Evolutionary conservation across 2,888 invertebrate genomes (phyloP).

Genomic region (Microctonus brassicae): DNA sequence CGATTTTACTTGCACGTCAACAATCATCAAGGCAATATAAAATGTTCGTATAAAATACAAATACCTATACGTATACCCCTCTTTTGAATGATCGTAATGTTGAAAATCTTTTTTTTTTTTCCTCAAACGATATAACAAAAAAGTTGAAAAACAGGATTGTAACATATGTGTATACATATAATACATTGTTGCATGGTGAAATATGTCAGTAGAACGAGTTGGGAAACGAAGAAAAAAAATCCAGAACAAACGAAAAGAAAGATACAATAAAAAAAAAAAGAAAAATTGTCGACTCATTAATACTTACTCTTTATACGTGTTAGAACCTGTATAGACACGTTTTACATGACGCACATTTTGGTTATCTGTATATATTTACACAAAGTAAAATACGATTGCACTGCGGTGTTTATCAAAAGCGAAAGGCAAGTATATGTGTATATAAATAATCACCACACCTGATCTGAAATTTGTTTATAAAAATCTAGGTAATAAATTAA

Average conservation of each 20-base stretch:
- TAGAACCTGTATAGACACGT: neutral
- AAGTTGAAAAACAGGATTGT: slow-evolving; percentile 1
- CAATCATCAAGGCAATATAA: neutral
- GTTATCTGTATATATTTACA: neutral
- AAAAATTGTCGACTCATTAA: slow-evolving; percentile 1
- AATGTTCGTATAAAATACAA: neutral
- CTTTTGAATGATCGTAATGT: neutral
- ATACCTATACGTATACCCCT: neutral
- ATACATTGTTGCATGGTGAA: neutral
- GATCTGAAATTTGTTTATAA: slow-evolving; percentile 7
- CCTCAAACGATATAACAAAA: neutral
- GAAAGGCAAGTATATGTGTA: too few species aligned
- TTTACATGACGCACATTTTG: slow-evolving; percentile 20
- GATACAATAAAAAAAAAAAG: neutral
- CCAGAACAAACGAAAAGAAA: neutral
- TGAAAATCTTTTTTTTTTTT: neutral
- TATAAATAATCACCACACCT: slow-evolving; percentile 11
- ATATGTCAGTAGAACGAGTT: neutral
- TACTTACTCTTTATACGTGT: slow-evolving; percentile 1
- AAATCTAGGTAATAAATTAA: neutral
- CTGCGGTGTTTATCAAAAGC: slow-evolving; percentile 2
- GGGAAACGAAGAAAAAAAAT: neutral
- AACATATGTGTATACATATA: neutral
- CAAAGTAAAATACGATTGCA: slow-evolving; percentile 4
- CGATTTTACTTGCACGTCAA: slow-evolving; percentile 13